Conservation (phyloP, 2,113 vertebrate species). For the Thymallus thymallus region DNA sequence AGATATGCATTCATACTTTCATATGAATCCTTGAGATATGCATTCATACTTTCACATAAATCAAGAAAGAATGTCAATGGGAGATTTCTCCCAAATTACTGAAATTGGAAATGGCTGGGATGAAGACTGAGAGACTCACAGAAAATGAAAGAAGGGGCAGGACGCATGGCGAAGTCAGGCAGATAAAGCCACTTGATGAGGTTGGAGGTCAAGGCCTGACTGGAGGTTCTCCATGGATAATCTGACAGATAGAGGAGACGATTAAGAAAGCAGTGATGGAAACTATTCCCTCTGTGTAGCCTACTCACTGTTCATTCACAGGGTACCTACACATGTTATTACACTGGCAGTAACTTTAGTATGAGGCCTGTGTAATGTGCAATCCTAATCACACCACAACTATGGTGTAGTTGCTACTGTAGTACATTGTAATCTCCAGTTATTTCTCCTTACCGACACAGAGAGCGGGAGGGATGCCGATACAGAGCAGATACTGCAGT, state of each 20-base stretch:
- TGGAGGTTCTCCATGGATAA: slow-evolving; percentile 75
- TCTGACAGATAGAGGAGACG: slow-evolving; percentile 53
- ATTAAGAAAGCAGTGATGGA: background rate
- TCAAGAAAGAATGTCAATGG: too few species aligned
- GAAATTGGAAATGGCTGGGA: background rate
- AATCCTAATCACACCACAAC: background rate
- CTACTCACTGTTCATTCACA: too few species aligned
- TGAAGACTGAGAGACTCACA: slow-evolving; percentile 58
- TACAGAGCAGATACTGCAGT: slow-evolving; percentile 76
- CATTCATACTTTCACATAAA: too few species aligned
- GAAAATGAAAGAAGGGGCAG: slow-evolving; percentile 73
- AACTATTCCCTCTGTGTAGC: too few species aligned
- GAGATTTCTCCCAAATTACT: too few species aligned
- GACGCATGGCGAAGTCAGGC: slow-evolving; percentile 75
- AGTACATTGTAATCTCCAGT: too few species aligned
- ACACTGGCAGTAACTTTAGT: background rate
- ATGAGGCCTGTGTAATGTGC: background rate
- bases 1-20: too few species aligned
- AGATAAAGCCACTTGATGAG: slow-evolving; percentile 80
- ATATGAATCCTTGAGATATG: too few species aligned
- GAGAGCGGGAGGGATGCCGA: slow-evolving; percentile 74
- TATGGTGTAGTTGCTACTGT: too few species aligned
- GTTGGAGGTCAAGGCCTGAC: slow-evolving; percentile 67
- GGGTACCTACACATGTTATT: too few species aligned
- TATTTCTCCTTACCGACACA: slow-evolving; percentile 64